Evolutionary conservation across 1,140 invertebrate genomes (phyloP), one percentile per base, ranked within the genome.

Genomic region (Neelides sp.): DNA sequence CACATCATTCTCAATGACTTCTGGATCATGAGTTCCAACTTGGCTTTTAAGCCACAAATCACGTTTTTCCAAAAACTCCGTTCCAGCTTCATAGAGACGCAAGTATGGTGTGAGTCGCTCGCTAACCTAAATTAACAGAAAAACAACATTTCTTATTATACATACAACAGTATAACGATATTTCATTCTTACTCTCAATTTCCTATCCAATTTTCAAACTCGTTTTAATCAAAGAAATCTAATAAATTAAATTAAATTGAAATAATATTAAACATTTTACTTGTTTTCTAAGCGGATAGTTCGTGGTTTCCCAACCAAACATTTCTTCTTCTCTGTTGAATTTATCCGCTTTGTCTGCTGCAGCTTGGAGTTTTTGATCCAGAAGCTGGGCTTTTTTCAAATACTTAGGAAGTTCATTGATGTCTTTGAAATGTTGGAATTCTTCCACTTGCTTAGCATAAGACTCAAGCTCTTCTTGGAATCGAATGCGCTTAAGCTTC

Each of bases 291-390:
- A 84, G 71, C 1, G 90, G 88, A 76, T 96, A 96, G 46, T 85
- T 77, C 0, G 90, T 90, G 10, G 80, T 65, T 64, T 93, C 82
- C 81, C 86, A 95, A 12, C 79, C 83, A 66, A 90, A 96, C 26
- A 88, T 76, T 52, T 77, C 73, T 66, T 97, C 93, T 65, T 97
- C 92, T 63, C 80, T 79, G 66, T 97, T 97, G 58, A 96, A 92
- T 48, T 78, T 73, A 62, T 92, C 84, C 50, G 94, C 91, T 56
- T 76, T 83, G 32, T 79, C 76, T 64, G 88, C 75, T 8, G 88
- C 90, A 45, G 67, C 62, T 49, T 71, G 65, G 8, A 80, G 69
- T 64, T 74, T 82, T 52, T 78, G 73, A 62, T 92, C 80, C 0
- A 95, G 65, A 32, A 75, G 69, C 10, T 74, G 75, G 1, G 89